Evolutionary conservation across 2,888 invertebrate genomes (phyloP).

Genomic region (Mycogona germanica): DNA sequence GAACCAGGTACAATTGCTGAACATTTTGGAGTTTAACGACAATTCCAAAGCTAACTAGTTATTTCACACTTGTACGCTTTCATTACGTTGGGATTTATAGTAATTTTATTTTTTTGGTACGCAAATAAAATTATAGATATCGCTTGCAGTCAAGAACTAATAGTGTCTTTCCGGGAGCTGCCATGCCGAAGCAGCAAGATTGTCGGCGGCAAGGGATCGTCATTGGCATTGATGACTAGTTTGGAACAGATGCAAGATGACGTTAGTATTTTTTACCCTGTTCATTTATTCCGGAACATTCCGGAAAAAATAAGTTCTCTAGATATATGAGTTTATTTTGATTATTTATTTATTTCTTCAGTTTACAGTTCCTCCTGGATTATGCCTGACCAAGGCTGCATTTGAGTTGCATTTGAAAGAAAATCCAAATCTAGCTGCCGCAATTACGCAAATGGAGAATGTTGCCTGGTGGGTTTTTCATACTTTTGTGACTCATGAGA

Average conservation of each 20-base stretch:
- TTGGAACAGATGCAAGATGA: no score
- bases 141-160: constrained; percentile 13
- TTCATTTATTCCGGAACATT: no score
- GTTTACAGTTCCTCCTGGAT: constrained; percentile 54
- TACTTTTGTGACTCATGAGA: no score
- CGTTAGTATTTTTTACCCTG: no score
- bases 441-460: constrained; percentile 42
- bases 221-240: constrained; percentile 20
- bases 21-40: background rate
- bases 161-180: constrained; percentile 38
- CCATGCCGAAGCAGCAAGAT: constrained; percentile 14
- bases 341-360: no score
- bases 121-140: background rate
- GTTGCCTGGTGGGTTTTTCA: constrained; percentile 32
- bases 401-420: constrained; percentile 45
- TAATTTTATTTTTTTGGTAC: no score
- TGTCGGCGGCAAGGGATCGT: constrained; percentile 19
- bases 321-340: no score
- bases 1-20: background rate
- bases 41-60: background rate
- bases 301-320: no score
- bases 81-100: no score
- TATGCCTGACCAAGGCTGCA: constrained; percentile 52
- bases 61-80: no score
- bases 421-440: constrained; percentile 37